Evolutionary conservation across 1,140 invertebrate genomes (phyloP).

Genomic region (Neodiprion pinetum): DNA sequence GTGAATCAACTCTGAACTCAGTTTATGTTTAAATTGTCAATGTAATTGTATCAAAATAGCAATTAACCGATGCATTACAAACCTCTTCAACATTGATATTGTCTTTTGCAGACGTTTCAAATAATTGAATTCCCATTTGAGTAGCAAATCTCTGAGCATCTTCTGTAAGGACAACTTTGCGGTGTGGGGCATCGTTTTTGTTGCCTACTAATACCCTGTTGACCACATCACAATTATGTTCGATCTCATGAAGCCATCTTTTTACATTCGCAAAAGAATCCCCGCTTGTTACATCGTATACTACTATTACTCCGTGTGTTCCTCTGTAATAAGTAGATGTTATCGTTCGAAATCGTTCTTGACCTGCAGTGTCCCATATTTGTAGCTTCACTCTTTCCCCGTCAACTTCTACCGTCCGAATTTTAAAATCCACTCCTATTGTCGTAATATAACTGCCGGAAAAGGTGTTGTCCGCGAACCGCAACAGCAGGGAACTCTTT

Average conservation of each 20-base stretch:
- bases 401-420: conserved; percentile 93
- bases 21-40: neutral
- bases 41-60: neutral
- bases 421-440: conserved; percentile 99
- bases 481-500: conserved; percentile 95
- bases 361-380: conserved; percentile 97
- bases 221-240: conserved; percentile 99
- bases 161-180: conserved; percentile 95
- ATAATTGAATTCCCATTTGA: conserved; percentile 96
- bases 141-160: conserved; percentile 97
- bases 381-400: conserved; percentile 97
- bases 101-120: conserved; percentile 99
- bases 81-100: conserved; percentile 99
- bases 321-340: conserved; percentile 96
- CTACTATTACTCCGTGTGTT: conserved; percentile 98
- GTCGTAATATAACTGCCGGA: conserved; percentile 99
- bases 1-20: conserved; percentile 7
- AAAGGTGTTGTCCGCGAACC: conserved; percentile 98
- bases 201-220: conserved; percentile 99
- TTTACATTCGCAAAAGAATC: conserved; percentile 99
- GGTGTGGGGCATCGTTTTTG: conserved; percentile 97
- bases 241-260: conserved; percentile 97
- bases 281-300: conserved; percentile 98
- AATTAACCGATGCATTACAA: conserved; percentile 53
- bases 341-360: conserved; percentile 95